Percentiles rank a stretch among this genome's conserved stretches.
Evolutionary conservation across 2,113 vertebrate species (phyloP).

Genomic region (Rhea americana): DNA sequence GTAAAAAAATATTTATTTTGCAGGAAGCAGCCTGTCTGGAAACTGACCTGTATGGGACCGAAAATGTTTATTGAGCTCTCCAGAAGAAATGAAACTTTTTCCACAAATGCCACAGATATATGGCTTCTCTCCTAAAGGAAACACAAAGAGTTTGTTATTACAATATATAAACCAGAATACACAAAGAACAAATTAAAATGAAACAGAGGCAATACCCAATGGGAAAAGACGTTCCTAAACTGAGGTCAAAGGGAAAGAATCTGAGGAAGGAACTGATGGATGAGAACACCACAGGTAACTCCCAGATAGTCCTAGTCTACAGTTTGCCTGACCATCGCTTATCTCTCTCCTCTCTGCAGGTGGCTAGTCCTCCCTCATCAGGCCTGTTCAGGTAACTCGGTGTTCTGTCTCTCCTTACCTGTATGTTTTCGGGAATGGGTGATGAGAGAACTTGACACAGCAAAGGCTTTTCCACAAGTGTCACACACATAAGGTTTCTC

Average conservation of each 20-base stretch:
- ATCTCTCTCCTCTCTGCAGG: not conserved
- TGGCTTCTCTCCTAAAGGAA: slow-evolving; percentile 85
- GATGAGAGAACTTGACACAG: slow-evolving; percentile 97
- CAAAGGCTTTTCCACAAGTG: slow-evolving; percentile 95
- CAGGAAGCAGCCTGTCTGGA: slow-evolving; percentile 66
- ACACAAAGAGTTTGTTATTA: slow-evolving; percentile 53
- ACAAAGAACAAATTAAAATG: not conserved
- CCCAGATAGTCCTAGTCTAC: not conserved
- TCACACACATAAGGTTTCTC: slow-evolving; percentile 98
- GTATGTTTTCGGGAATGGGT: slow-evolving; percentile 95
- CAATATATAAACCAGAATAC: not conserved
- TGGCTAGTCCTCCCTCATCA: not conserved
- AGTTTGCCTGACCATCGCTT: accelerated
- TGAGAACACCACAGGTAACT: not conserved
- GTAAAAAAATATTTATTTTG: slow-evolving; percentile 29
- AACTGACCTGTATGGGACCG: slow-evolving; percentile 91
- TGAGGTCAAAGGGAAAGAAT: not conserved
- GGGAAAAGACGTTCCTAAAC: not conserved
- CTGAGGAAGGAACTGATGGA: not conserved
- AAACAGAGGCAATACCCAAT: accelerated
- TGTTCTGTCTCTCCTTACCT: slow-evolving; percentile 71
- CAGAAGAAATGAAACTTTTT: slow-evolving; percentile 91
- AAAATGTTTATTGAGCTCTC: slow-evolving; percentile 96
- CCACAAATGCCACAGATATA: slow-evolving; percentile 90
- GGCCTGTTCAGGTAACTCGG: accelerated